phyloP scores from a whole-genome alignment of 2,797 vertebrate genomes.

The Liasis olivaceus region DNA sequence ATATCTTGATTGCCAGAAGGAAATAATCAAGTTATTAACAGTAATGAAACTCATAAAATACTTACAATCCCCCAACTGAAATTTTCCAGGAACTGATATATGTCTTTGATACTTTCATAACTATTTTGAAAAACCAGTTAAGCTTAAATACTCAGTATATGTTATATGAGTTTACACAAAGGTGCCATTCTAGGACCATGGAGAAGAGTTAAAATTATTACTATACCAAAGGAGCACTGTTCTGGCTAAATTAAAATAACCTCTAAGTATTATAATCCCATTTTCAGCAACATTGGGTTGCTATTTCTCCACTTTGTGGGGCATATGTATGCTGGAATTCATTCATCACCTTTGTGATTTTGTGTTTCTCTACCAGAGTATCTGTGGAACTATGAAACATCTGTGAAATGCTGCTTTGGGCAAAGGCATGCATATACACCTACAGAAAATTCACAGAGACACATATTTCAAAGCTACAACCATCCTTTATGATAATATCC shows the following conservation, averaged over 20 bases:
- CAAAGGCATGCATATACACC: background rate
- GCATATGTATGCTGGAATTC: background rate
- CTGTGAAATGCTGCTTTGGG: background rate
- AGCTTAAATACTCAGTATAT: background rate
- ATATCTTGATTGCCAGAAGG: background rate
- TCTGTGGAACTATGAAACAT: background rate
- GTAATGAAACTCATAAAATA: background rate
- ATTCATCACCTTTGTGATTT: background rate
- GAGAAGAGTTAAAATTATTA: background rate
- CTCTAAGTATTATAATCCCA: background rate
- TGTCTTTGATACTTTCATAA: background rate
- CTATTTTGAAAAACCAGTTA: background rate
- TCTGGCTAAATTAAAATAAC: background rate
- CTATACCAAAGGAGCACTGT: background rate
- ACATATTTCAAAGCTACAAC: background rate
- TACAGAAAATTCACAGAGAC: background rate
- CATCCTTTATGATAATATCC: background rate
- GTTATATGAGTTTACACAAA: background rate
- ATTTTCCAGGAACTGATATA: background rate
- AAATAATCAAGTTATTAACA: background rate
- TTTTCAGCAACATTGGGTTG: background rate
- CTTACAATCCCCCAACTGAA: background rate
- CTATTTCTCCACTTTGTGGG: background rate
- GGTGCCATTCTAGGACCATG: background rate
- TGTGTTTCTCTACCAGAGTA: background rate